Evolutionary conservation across 2,888 invertebrate species (phyloP).

Genomic region (Noctua janthe): DNA sequence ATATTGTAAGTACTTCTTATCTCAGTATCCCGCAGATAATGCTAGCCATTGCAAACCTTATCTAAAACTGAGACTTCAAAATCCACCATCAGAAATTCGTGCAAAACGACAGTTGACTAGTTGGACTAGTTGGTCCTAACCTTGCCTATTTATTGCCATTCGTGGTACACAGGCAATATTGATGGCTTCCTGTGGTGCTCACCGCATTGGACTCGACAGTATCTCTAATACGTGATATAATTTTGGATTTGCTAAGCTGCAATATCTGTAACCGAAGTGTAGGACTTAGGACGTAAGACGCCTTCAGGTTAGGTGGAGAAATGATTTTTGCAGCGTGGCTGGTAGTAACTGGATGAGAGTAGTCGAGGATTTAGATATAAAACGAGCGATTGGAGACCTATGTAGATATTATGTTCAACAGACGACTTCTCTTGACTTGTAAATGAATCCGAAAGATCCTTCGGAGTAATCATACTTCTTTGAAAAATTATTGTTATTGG

Average conservation of each 20-base stretch:
- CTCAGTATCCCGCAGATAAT: constrained; percentile 8
- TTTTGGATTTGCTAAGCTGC: neutral
- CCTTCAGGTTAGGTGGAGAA: neutral
- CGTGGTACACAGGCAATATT: constrained; percentile 74
- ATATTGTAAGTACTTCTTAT: neutral
- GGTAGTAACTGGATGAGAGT: neutral
- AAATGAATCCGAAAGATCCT: neutral
- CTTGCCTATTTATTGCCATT: constrained; percentile 76
- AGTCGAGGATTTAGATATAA: neutral
- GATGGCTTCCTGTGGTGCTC: constrained; percentile 76
- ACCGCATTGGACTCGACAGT: constrained; percentile 32
- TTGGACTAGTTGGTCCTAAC: constrained; percentile 70
- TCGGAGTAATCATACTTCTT: too few species aligned
- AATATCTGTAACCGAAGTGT: neutral
- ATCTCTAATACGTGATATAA: constrained; percentile 23
- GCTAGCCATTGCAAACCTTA: neutral
- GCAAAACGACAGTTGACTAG: constrained; percentile 52
- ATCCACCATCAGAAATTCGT: constrained; percentile 17
- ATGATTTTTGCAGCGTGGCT: neutral
- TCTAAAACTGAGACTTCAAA: constrained; percentile 5
- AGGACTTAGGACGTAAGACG: neutral
- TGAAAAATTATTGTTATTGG: neutral
- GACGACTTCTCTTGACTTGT: neutral
- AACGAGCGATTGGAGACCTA: neutral
- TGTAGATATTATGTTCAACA: neutral